A percentile compares a stretch with the other conserved stretches of the same genome.
phyloP scores from a whole-genome alignment of 2,113 vertebrate species.

The Mastomys natalensis region DNA sequence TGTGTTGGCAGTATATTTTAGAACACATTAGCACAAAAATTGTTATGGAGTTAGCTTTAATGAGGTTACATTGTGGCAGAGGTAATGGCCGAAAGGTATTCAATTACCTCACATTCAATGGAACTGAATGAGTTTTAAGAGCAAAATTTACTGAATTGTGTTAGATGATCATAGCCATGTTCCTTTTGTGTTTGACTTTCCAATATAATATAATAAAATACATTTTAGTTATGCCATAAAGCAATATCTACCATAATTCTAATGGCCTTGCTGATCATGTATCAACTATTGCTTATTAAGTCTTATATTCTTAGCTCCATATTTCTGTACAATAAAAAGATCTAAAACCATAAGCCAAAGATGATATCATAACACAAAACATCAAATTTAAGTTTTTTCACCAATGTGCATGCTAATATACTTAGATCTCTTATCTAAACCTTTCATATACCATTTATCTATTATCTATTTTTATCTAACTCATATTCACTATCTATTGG shows the following conservation, averaged over 20 bases:
- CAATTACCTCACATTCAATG: slow-evolving; percentile 16
- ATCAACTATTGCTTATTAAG: background rate
- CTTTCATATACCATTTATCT: background rate
- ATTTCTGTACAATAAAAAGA: background rate
- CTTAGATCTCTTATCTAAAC: background rate
- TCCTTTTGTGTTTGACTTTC: background rate
- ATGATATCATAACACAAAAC: background rate
- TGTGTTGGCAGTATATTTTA: background rate
- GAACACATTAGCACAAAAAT: background rate
- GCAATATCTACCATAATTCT: background rate
- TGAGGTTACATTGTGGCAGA: background rate
- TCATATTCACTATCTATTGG: background rate
- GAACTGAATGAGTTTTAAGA: slow-evolving; percentile 33
- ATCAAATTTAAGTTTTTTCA: background rate
- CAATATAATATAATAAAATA: background rate
- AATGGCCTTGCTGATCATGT: background rate
- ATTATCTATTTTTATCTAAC: background rate
- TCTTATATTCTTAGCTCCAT: slow-evolving; percentile 5
- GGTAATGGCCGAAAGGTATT: background rate
- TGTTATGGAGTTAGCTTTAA: slow-evolving; percentile 33
- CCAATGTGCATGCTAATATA: background rate
- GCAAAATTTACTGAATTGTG: background rate
- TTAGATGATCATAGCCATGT: background rate
- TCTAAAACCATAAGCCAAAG: background rate
- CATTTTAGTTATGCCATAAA: background rate